These are phyloP conservation scores for Aegotheles bennettii DNA, from an alignment of 2,113 vertebrate species.

Conservation along the genomic window DNA sequence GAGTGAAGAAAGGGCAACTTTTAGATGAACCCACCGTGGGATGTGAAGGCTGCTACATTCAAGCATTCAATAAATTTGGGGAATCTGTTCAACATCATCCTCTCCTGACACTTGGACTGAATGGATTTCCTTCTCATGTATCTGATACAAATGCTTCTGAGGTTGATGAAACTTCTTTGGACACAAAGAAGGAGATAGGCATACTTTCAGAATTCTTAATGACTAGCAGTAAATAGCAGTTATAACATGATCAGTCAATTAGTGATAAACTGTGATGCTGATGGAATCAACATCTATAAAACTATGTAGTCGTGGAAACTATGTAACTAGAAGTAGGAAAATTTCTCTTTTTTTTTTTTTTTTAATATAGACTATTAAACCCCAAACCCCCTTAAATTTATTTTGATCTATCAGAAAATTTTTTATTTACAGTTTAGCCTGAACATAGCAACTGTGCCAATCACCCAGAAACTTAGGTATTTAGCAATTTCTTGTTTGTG, in stretches of 20 bases:
- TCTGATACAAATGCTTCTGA: slow-evolving; percentile 32
- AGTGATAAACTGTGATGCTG: background rate
- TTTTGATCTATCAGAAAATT: background rate
- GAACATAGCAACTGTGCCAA: background rate
- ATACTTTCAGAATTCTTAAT: slow-evolving; percentile 45
- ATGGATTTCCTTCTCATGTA: background rate
- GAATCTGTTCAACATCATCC: background rate
- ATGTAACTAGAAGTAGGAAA: background rate
- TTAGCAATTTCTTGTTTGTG: background rate
- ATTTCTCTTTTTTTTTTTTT: background rate
- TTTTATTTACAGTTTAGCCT: background rate
- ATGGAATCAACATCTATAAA: background rate
- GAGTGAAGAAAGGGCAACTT: background rate
- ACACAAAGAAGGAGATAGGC: slow-evolving; percentile 27
- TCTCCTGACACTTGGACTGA: background rate
- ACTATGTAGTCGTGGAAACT: background rate
- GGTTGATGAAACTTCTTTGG: slow-evolving; percentile 28
- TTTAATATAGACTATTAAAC: background rate
- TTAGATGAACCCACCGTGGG: background rate
- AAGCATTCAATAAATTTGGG: background rate
- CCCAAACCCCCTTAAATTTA: background rate
- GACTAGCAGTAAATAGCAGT: background rate
- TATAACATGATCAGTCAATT: background rate
- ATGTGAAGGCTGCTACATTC: background rate
- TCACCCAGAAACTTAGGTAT: background rate